Evolutionary conservation across 2,797 vertebrate species (phyloP).

Genomic region (Gymnoscopelus braueri): DNA sequence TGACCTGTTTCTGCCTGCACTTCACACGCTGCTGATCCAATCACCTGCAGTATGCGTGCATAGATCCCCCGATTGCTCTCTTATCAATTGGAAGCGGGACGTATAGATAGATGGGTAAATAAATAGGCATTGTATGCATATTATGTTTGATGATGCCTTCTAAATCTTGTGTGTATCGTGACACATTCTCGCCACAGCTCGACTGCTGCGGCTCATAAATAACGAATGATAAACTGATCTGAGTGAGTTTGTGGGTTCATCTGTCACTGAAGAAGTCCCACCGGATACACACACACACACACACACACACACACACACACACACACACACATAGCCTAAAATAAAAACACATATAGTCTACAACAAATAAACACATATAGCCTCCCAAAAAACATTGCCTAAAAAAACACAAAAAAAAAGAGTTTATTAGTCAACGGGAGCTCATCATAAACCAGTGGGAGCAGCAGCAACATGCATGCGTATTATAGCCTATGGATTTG

Average conservation of each 20-base stretch:
- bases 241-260: constrained; percentile 51
- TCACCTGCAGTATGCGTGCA: constrained; percentile 3
- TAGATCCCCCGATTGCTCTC: neutral
- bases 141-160: too few relatives aligned
- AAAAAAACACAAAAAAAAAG: too few relatives aligned
- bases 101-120: neutral
- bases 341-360: too few relatives aligned
- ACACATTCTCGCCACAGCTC: constrained; percentile 32
- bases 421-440: neutral
- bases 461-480: neutral
- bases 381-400: too few relatives aligned
- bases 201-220: constrained; percentile 64
- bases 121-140: too few relatives aligned
- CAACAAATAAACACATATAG: too few relatives aligned
- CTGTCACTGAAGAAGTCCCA: constrained; percentile 24
- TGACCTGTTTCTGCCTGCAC: constrained; percentile 21
- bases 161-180: constrained; percentile 9
- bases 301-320: neutral
- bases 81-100: neutral
- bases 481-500: neutral
- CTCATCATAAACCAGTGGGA: constrained; percentile 12
- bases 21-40: constrained; percentile 46
- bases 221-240: constrained; percentile 58
- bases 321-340: too few relatives aligned
- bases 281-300: neutral